Evolutionary conservation across 2,797 vertebrate genomes (phyloP).

Genomic region (Triplophysa yarkandensis): DNA sequence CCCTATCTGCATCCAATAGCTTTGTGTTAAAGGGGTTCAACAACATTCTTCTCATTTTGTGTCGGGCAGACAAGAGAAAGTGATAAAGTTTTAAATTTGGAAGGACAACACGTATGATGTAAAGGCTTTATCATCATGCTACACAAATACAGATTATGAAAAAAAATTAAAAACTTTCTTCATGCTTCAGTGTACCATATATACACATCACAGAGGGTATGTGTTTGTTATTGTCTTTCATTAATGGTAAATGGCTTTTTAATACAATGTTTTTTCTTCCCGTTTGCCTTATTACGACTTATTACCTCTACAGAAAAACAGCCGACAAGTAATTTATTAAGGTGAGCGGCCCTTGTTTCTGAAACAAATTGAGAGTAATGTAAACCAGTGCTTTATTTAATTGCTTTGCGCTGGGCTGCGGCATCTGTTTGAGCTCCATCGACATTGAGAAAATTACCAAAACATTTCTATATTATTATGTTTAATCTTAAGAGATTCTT

Average conservation of each 20-base stretch:
- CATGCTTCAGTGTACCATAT: constrained; percentile 24
- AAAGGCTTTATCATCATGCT: neutral
- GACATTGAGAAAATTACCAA: constrained; percentile 18
- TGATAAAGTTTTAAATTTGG: too few relatives aligned
- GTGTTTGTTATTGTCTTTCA: constrained; percentile 38
- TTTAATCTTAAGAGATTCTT: constrained; percentile 22
- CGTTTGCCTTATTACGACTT: constrained; percentile 19
- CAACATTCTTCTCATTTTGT: too few relatives aligned
- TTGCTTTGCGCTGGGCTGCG: constrained; percentile 30
- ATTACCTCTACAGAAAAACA: constrained; percentile 35
- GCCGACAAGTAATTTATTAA: constrained; percentile 34
- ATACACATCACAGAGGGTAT: constrained; percentile 18
- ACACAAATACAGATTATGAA: neutral
- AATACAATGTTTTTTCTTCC: constrained; percentile 29
- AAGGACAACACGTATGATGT: too few relatives aligned
- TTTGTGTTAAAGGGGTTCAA: too few relatives aligned
- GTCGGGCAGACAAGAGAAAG: too few relatives aligned
- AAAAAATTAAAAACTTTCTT: neutral
- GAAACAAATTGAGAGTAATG: constrained; percentile 48
- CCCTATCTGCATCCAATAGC: too few relatives aligned
- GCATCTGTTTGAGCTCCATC: constrained; percentile 25
- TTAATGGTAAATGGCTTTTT: constrained; percentile 37
- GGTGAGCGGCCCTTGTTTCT: constrained; percentile 43
- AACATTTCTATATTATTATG: constrained; percentile 25
- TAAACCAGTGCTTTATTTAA: constrained; percentile 43